phyloP scores from a whole-genome alignment of 2,797 vertebrate species.

The Enteromius anoplus region DNA sequence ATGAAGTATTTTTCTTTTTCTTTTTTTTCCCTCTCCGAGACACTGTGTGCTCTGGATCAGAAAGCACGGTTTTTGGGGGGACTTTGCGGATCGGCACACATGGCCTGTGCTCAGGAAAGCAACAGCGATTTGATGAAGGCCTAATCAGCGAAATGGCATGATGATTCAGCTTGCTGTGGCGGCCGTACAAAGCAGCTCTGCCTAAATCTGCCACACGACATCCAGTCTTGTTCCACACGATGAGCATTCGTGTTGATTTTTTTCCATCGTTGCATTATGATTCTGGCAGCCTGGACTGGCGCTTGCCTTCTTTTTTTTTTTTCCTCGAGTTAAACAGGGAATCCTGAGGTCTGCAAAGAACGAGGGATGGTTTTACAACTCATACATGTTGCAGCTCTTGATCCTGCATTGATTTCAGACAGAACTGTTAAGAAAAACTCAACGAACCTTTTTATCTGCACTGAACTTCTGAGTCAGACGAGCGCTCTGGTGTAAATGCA shows the following conservation, averaged over 20 bases:
- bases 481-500: conserved; percentile 4
- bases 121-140: conserved; percentile 64
- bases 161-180: conserved; percentile 69
- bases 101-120: conserved; percentile 55
- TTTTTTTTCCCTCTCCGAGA: conserved; percentile 38
- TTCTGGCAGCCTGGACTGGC: not conserved
- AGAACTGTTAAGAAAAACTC: conserved; percentile 3
- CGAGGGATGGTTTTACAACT: conserved; percentile 22
- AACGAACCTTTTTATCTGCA: conserved; percentile 22
- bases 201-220: conserved; percentile 43
- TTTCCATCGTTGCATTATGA: not conserved
- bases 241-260: conserved; percentile 7
- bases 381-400: conserved; percentile 14
- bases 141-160: conserved; percentile 72
- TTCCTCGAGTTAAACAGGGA: not conserved
- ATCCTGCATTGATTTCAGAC: conserved; percentile 26
- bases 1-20: conserved; percentile 59
- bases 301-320: not conserved
- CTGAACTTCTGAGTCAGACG: conserved; percentile 4
- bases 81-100: conserved; percentile 51
- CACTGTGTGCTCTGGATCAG: conserved; percentile 38
- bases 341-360: not conserved
- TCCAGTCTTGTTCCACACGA: conserved; percentile 38
- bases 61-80: conserved; percentile 27
- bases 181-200: conserved; percentile 61